Percentiles rank a stretch among this genome's conserved stretches.
These are phyloP conservation scores for Danio choprae DNA, from an alignment of 2,797 vertebrate species.

Conservation along the genomic window DNA sequence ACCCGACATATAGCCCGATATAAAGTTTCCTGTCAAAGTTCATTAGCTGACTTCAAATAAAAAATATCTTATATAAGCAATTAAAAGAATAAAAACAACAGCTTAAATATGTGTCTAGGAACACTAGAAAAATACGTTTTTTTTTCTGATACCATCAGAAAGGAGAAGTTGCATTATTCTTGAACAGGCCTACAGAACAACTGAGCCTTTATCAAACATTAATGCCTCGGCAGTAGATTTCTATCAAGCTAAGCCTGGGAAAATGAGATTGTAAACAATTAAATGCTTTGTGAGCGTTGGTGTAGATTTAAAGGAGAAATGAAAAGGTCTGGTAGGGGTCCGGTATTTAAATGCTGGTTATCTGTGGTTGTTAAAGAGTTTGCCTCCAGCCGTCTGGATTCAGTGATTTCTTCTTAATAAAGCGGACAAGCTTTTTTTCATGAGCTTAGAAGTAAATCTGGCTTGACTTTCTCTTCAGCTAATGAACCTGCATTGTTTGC, in stretches of 20 bases:
- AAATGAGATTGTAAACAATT: constrained; percentile 74
- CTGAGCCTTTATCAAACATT: constrained; percentile 24
- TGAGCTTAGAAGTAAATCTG: constrained; percentile 70
- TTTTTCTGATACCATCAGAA: neutral
- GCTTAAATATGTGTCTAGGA: neutral
- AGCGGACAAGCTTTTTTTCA: constrained; percentile 68
- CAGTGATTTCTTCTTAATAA: constrained; percentile 70
- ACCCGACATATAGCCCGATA: neutral
- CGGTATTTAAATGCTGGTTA: constrained; percentile 55
- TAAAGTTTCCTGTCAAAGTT: neutral
- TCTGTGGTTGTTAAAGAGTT: constrained; percentile 68
- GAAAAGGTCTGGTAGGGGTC: constrained; percentile 54
- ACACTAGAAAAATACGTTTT: too few species aligned
- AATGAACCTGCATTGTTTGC: constrained; percentile 73
- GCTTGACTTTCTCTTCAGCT: constrained; percentile 68
- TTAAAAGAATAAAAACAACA: neutral
- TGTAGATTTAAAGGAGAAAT: constrained; percentile 64
- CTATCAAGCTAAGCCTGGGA: constrained; percentile 72
- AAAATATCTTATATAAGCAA: neutral
- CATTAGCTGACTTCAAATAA: neutral
- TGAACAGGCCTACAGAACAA: constrained; percentile 32
- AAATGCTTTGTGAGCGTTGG: constrained; percentile 65
- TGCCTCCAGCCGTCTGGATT: constrained; percentile 62
- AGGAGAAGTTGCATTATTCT: neutral
- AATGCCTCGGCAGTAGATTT: constrained; percentile 62